phyloP scores from a whole-genome alignment of 2,113 vertebrate genomes.

The Ellobius talpinus region DNA sequence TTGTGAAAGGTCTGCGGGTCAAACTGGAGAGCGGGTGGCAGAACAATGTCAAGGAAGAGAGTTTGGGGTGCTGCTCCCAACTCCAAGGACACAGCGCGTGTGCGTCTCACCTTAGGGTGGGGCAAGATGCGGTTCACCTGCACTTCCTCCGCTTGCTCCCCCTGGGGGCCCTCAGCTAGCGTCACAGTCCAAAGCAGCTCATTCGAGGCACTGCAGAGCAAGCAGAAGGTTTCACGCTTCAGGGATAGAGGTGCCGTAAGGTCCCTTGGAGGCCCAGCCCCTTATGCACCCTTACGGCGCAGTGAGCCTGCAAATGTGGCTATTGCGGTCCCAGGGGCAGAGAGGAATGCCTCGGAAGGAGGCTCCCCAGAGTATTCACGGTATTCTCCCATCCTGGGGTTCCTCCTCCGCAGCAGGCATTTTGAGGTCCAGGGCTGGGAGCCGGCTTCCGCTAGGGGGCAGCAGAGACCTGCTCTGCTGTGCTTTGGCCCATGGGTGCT shows the following conservation, averaged over 20 bases:
- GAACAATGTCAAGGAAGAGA: background rate
- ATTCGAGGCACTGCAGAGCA: slow-evolving; percentile 87
- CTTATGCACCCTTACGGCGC: background rate
- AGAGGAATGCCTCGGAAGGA: background rate
- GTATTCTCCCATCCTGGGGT: fast-evolving
- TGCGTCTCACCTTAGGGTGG: slow-evolving; percentile 93
- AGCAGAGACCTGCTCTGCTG: slow-evolving; percentile 55
- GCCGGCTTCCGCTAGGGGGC: slow-evolving; percentile 53
- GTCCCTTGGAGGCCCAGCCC: background rate
- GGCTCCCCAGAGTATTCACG: fast-evolving
- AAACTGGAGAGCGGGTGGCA: slow-evolving; percentile 88
- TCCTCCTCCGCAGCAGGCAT: fast-evolving
- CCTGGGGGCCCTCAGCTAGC: slow-evolving; percentile 92
- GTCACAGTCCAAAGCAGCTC: slow-evolving; percentile 95
- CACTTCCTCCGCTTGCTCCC: slow-evolving; percentile 88
- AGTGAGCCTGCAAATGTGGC: background rate
- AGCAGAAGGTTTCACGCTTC: background rate
- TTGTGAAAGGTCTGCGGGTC: slow-evolving; percentile 96
- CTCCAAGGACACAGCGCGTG: background rate
- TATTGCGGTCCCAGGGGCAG: background rate
- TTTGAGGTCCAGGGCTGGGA: background rate
- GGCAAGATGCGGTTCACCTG: slow-evolving; percentile 93
- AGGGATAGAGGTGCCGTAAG: background rate
- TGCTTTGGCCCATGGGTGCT: fast-evolving
- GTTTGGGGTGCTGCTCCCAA: background rate